Base-by-base conservation (phyloP, 2,113 vertebrate genomes). In the Anhinga rufa region DNA sequence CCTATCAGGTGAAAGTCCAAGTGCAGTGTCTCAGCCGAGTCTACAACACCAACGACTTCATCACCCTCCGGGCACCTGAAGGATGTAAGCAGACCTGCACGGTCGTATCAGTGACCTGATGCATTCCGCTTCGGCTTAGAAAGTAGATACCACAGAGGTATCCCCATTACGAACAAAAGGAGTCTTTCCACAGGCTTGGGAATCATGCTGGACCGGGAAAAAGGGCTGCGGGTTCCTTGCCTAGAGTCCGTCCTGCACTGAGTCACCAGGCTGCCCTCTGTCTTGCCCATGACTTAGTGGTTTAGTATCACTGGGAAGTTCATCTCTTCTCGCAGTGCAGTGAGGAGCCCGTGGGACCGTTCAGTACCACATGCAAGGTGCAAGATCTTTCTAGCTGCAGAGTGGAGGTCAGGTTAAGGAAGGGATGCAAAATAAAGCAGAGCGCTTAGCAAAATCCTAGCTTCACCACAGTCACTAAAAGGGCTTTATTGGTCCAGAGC, bases 1-100 rank as follows among this genome's bases (percentile, higher is more conserved):
- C 98, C 1, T 99, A 99, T 79, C 99, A 99, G 46, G 98, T 99
- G 55, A 99, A 99, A 75, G 99, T 99, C 29, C 99, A 99, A 90
- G 99, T 99, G 16, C 99, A 99, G 93, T 99, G 99, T 46, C 98
- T 99, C 94, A 99, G 98, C 96, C 98, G 98, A 92, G 90, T 98
- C 82, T 99, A 99, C 97, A 99, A 98, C 97, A 99, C 98, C 98
- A 99, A 99, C 3, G 99, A 99, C 92, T 86, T 99, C 61, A 98
- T 99, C 97, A 99, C 98, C 1, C 97, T 99, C 65, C 93, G 99
- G 76, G 99, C 99, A 0, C 99, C 99, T 0, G 99, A 99, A 97
- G 99, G 99, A 96, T 8, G 99, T 99, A 97, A 99, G 99, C 98
- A 38, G 38, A 24, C 18, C 92, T 9, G 57, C n/a, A 20, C 1